phyloP scores from a whole-genome alignment of 2,888 invertebrate species.

The Bombyx huttoni region DNA sequence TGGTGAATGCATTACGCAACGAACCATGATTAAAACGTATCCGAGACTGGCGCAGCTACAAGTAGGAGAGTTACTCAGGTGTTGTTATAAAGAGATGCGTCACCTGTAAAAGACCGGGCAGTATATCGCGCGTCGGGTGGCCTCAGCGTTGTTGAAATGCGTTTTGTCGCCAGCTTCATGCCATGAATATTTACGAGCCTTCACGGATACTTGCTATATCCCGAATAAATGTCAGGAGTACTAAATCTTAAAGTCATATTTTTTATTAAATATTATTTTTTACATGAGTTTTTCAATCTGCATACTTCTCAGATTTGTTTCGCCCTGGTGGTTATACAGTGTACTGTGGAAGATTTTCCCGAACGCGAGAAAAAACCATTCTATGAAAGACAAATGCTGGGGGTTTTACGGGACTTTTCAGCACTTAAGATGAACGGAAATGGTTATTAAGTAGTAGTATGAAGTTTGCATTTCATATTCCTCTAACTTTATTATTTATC shows the following conservation, averaged over 20 bases:
- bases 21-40: no score
- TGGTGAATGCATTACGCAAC: neutral
- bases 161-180: slow-evolving; percentile 46
- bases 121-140: slow-evolving; percentile 61
- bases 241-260: neutral
- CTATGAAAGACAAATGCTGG: no score
- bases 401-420: no score
- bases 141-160: slow-evolving; percentile 41
- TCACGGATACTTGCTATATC: slow-evolving; percentile 31
- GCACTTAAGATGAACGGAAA: no score
- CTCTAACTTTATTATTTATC: no score
- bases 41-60: no score
- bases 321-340: no score
- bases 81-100: slow-evolving; percentile 26
- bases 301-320: no score
- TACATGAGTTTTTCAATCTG: neutral
- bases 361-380: no score
- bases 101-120: slow-evolving; percentile 26
- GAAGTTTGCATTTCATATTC: no score
- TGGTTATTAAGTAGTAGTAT: no score
- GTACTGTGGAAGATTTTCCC: no score
- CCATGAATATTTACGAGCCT: slow-evolving; percentile 57
- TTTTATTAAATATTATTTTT: neutral
- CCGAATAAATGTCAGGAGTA: slow-evolving; percentile 12
- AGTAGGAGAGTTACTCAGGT: neutral